A percentile compares a stretch with the other conserved stretches of the same genome.
Conservation (phyloP, 2,888 invertebrate species). For the Galeopsomyia nigrocyanea region DNA sequence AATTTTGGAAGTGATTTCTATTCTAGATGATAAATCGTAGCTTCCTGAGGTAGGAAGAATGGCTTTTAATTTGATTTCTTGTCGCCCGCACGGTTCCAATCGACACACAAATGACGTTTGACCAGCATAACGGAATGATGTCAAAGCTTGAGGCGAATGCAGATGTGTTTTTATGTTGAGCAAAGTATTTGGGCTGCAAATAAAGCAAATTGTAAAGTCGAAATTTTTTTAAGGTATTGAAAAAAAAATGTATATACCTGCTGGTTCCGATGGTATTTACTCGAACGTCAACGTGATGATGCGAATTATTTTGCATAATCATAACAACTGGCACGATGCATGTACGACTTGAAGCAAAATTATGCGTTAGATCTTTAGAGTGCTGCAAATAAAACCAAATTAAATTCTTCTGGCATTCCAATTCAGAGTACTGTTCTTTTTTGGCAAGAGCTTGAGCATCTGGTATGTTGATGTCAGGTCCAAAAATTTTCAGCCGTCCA, state of each 20-base stretch:
- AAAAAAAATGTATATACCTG: constrained; percentile 69
- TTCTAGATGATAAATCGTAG: constrained; percentile 77
- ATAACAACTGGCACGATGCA: constrained; percentile 80
- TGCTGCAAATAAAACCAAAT: constrained; percentile 60
- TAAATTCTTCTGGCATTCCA: constrained; percentile 59
- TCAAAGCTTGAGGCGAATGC: constrained; percentile 67
- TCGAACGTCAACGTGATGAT: constrained; percentile 73
- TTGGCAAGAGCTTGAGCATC: constrained; percentile 54
- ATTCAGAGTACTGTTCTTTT: constrained; percentile 56
- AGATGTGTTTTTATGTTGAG: constrained; percentile 64
- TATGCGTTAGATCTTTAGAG: constrained; percentile 70
- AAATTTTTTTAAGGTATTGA: not conserved
- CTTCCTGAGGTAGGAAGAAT: constrained; percentile 77
- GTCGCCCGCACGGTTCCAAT: constrained; percentile 71
- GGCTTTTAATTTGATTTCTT: constrained; percentile 74
- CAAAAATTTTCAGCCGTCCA: constrained; percentile 63
- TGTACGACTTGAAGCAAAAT: constrained; percentile 74
- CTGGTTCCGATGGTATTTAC: constrained; percentile 74
- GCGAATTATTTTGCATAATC: constrained; percentile 77
- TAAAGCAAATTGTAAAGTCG: constrained; percentile 5
- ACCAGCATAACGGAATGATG: constrained; percentile 68
- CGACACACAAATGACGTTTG: constrained; percentile 67
- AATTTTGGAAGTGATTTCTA: constrained; percentile 69
- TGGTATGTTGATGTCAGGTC: constrained; percentile 67
- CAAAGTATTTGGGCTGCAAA: constrained; percentile 61